Conservation (phyloP, 2,888 invertebrate species). For the Drosophila nr. fundita region DNA sequence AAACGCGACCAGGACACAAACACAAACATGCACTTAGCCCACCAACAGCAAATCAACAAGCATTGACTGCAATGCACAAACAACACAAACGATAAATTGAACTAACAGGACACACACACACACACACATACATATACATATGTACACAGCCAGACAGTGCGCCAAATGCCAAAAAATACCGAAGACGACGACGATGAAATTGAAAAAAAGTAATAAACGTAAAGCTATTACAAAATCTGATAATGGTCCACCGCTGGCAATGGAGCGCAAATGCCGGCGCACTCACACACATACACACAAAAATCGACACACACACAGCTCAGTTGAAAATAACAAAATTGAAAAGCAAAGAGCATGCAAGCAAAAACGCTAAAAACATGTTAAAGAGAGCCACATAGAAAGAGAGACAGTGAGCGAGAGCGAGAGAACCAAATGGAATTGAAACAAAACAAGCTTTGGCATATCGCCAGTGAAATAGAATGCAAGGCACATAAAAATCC, state of each 20-base stretch:
- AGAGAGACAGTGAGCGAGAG: constrained; percentile 8
- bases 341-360: constrained; percentile 13
- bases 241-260: constrained; percentile 77
- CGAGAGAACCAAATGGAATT: constrained; percentile 53
- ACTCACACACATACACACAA: constrained; percentile 33
- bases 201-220: constrained; percentile 81
- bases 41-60: constrained; percentile 70
- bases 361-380: constrained; percentile 1
- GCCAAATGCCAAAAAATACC: constrained; percentile 58
- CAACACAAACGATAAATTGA: constrained; percentile 29
- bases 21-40: constrained; percentile 23
- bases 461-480: constrained; percentile 41
- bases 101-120: constrained; percentile 21
- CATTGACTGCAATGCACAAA: constrained; percentile 45
- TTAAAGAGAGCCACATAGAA: constrained; percentile 11
- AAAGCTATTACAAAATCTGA: constrained; percentile 83
- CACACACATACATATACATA: constrained; percentile 5
- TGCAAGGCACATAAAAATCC: constrained; percentile 66
- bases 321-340: constrained; percentile 33
- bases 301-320: not conserved
- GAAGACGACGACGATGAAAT: constrained; percentile 59
- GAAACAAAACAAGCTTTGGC: constrained; percentile 61
- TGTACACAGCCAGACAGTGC: constrained; percentile 34
- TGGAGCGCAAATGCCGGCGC: constrained; percentile 71
- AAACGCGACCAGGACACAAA: constrained; percentile 44